Base-by-base conservation (phyloP, 1,140 invertebrate species). In the Aporrectodea caliginosa region DNA sequence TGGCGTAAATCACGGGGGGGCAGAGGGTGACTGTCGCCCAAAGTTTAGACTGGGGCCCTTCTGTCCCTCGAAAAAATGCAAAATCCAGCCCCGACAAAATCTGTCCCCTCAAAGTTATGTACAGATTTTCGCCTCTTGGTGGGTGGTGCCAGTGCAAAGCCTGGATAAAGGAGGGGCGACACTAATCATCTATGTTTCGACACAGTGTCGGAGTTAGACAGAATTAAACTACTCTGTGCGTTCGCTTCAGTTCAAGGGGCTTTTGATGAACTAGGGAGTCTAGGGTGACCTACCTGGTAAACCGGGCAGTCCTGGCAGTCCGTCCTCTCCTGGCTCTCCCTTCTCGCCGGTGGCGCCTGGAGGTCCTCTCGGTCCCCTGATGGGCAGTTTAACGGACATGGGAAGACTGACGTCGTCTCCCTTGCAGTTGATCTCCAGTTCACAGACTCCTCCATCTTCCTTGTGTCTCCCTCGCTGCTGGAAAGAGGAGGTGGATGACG, bases 401-500 rank as follows among this genome's bases (percentile, higher is more conserved):
- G 71, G 16, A 6, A 77, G 68, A 35, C 70, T 69, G 33, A 69
- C 78, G 16, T 72, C 73, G 27, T 83, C 82, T 30, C 79, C 82
- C 75, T 80, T 81, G 77, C 85, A 86, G 0, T 82, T 81, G 6
- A 86, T 82, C 77, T 85, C 84, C 77, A 86, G 81, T 35, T 85
- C 83, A 73, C 85, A 86, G 0, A 80, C 79, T 30, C 82, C 83
- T 30, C 82, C 83, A 1, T 78, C 76, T 2, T 68, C 35, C 16
- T 72, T 71, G 2, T 72, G 6, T 72, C 43, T 58, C 22, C 43
- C 43, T 6, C 43, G 43, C 43, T 58, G 43, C 43, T 22, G 43
- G 43, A 12, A 22, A 22, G 43, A 58, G 22, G 22, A 58, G 43
- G 22, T 22, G 22, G 43, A 58, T 22, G 43, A 58, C 22, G 43